phyloP scores from a whole-genome alignment of 2,888 invertebrate genomes.

The Pyrocoelia pectoralis region DNA sequence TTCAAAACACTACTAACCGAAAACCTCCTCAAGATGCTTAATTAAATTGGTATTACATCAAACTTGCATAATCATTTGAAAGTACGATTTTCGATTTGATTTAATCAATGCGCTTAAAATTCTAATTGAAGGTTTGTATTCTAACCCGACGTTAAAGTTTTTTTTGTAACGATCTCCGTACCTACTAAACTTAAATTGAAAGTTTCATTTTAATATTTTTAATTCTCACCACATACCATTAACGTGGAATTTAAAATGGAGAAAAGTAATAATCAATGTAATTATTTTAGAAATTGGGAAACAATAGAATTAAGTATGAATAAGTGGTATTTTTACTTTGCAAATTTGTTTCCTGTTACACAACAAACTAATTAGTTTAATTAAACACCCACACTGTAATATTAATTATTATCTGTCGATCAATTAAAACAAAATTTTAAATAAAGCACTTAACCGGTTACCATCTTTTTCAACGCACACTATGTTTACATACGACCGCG shows the following conservation, averaged over 20 bases:
- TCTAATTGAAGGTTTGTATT: not conserved
- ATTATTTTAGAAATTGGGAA: no score
- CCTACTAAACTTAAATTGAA: no score
- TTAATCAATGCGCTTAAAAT: not conserved
- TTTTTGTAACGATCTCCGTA: not conserved
- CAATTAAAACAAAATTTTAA: not conserved
- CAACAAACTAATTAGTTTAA: slow-evolving; percentile 14
- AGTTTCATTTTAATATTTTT: no score
- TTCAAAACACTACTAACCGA: not conserved
- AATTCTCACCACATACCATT: no score
- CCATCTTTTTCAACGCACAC: slow-evolving; percentile 7
- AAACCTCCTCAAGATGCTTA: not conserved
- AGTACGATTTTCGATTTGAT: not conserved
- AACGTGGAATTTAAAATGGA: no score
- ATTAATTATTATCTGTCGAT: not conserved
- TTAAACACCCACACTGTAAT: slow-evolving; percentile 20
- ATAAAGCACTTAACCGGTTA: not conserved
- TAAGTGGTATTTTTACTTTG: slow-evolving; percentile 16
- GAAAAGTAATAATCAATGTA: not conserved
- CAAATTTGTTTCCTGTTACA: slow-evolving; percentile 21
- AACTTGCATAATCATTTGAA: no score
- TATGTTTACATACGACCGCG: not conserved
- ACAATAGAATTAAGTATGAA: no score
- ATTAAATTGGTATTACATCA: no score
- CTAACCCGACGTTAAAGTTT: slow-evolving; percentile 25